Evolutionary conservation across 2,797 vertebrate genomes (phyloP).

Genomic region (Pempheris klunzingeri): DNA sequence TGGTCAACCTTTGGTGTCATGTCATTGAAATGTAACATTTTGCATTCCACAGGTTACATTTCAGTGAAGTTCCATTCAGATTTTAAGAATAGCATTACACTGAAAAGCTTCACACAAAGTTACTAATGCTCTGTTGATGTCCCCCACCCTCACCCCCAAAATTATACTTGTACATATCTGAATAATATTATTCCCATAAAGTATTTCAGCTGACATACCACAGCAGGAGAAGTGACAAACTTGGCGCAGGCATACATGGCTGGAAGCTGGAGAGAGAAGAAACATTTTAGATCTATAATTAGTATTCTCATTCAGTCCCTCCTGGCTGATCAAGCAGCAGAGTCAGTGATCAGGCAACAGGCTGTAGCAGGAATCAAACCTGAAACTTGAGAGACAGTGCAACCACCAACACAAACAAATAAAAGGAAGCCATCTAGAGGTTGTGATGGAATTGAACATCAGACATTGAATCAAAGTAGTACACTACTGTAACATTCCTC

Average conservation of each 20-base stretch:
- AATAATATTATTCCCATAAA: neutral
- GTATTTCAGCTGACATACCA: slow-evolving; percentile 76
- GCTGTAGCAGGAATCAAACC: neutral
- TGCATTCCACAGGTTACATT: neutral
- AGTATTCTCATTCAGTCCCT: neutral
- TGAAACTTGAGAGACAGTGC: neutral
- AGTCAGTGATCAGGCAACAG: neutral
- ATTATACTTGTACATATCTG: fast-evolving
- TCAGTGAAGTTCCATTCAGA: neutral
- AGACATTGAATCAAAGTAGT: neutral
- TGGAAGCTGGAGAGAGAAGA: slow-evolving; percentile 71
- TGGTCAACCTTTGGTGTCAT: neutral
- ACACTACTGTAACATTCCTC: neutral
- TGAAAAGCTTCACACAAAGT: too few relatives aligned
- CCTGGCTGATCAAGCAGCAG: neutral
- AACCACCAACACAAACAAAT: neutral
- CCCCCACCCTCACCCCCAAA: neutral
- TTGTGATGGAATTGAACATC: neutral
- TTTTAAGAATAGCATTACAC: neutral
- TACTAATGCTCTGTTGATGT: too few relatives aligned
- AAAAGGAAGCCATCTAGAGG: neutral
- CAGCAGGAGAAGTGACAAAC: slow-evolving; percentile 84
- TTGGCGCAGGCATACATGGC: slow-evolving; percentile 88
- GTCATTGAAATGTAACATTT: neutral
- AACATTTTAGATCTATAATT: neutral